Evolutionary conservation across 2,113 vertebrate genomes (phyloP).

Genomic region (Lepidothrix coronata): DNA sequence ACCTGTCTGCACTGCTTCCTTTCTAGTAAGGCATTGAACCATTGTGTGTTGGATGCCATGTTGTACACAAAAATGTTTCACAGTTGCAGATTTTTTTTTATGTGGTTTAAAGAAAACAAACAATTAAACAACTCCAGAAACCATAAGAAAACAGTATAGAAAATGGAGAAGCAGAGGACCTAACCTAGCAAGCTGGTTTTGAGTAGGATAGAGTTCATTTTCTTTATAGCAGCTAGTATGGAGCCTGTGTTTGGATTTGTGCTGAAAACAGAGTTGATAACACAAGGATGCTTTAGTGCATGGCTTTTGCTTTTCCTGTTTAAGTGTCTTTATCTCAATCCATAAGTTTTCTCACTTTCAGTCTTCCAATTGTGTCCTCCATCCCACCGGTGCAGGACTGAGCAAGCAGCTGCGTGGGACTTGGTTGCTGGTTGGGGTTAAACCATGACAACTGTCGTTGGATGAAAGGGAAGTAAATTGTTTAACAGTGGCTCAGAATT

Average conservation of each 20-base stretch:
- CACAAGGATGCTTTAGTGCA: neutral
- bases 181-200: neutral
- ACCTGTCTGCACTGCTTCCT: neutral
- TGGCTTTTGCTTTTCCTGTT: neutral
- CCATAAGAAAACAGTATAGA: neutral
- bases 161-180: neutral
- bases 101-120: neutral
- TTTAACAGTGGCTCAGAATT: neutral
- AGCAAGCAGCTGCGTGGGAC: fast-evolving
- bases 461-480: neutral
- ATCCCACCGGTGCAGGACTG: neutral
- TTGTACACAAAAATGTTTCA: neutral
- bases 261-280: neutral
- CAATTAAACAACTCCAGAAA: neutral
- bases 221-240: neutral
- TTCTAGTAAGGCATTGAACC: neutral
- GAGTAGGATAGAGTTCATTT: neutral
- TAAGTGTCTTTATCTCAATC: neutral
- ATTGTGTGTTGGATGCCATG: neutral
- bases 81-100: neutral
- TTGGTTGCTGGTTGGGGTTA: neutral
- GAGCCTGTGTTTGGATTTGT: neutral
- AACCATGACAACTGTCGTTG: neutral
- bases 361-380: no score
- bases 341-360: neutral